phyloP scores from a whole-genome alignment of 2,797 vertebrate genomes.

The Paguma larvata region DNA sequence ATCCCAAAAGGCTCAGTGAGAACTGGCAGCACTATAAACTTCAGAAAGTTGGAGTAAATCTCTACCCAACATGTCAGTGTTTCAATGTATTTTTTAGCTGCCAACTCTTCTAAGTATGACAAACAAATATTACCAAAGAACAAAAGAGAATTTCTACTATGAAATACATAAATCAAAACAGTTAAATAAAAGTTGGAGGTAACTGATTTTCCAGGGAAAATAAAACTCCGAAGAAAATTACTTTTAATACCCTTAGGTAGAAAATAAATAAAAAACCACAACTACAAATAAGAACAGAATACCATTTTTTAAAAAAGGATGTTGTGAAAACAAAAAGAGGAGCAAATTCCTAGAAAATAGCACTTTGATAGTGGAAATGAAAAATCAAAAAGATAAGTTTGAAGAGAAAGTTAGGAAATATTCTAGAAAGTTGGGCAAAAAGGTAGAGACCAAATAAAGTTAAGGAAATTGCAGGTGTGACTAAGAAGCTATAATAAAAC shows the following conservation, averaged over 20 bases:
- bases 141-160: not conserved
- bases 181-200: slow-evolving; percentile 36
- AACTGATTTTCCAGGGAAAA: not conserved
- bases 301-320: not conserved
- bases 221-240: not conserved
- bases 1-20: not conserved
- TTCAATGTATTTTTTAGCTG: not conserved
- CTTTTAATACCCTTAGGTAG: not conserved
- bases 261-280: slow-evolving; percentile 17
- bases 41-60: not conserved
- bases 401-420: slow-evolving; percentile 13
- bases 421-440: not conserved
- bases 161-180: not conserved
- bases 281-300: not conserved
- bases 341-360: not conserved
- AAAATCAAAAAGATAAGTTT: not conserved
- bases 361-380: not conserved
- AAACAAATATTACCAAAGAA: not conserved
- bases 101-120: not conserved
- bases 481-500: not conserved
- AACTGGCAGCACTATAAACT: not conserved
- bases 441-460: not conserved
- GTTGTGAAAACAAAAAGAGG: slow-evolving; percentile 24
- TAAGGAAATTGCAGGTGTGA: not conserved
- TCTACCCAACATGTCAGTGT: not conserved